phyloP scores from a whole-genome alignment of 2,797 vertebrate genomes.

The Centroberyx gerrardi region DNA sequence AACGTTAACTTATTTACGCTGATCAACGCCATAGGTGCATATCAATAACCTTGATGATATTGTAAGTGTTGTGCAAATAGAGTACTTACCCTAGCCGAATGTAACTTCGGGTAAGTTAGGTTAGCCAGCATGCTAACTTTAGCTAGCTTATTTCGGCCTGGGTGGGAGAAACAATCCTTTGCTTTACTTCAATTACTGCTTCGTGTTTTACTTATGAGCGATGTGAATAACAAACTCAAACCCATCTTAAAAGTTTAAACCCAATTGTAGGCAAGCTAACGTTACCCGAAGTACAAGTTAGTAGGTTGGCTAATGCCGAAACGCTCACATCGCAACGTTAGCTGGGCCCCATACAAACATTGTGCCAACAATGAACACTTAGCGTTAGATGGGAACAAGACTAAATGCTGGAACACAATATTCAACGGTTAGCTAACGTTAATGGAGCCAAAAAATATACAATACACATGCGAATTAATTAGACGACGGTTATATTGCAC shows the following conservation, averaged over 20 bases:
- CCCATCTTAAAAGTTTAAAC: too few species aligned
- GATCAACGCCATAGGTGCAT: too few species aligned
- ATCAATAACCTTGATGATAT: neutral
- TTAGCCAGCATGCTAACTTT: constrained; percentile 45
- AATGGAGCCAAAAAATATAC: too few species aligned
- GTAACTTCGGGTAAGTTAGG: neutral
- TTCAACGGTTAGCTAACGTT: too few species aligned
- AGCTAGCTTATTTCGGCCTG: neutral
- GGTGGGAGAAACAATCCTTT: rapidly evolving
- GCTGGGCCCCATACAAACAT: too few species aligned
- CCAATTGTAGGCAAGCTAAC: neutral
- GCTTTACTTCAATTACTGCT: neutral
- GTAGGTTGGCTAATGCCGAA: rapidly evolving
- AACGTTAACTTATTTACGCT: too few species aligned
- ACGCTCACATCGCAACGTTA: neutral
- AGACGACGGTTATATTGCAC: neutral
- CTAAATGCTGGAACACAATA: too few species aligned
- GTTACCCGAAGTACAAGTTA: neutral
- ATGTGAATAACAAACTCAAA: neutral
- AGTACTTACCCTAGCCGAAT: neutral
- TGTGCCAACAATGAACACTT: too few species aligned
- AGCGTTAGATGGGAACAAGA: too few species aligned
- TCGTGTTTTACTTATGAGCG: too few species aligned
- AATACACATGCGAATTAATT: too few species aligned
- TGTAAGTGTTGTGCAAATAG: too few species aligned